phyloP scores from a whole-genome alignment of 92 coral and sea anemone species.

The Epizoanthus ramosus region DNA sequence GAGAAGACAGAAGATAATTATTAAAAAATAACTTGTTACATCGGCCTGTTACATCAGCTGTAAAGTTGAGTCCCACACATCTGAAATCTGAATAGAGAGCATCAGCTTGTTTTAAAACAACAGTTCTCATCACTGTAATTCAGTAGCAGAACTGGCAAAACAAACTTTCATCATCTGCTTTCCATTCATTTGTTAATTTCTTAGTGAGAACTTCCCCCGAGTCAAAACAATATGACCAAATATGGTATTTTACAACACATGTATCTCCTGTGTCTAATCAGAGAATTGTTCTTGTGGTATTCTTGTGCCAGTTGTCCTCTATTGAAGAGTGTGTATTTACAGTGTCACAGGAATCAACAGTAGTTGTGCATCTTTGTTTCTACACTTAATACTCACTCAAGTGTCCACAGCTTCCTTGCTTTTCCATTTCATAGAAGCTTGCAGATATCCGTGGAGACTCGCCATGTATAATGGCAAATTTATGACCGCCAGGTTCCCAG shows the following conservation, averaged over 20 bases:
- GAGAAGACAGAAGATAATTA: background rate
- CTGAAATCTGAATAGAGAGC: background rate
- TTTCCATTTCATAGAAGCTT: conserved; percentile 91
- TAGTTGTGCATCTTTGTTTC: no score
- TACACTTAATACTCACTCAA: conserved; percentile 69
- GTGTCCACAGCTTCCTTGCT: conserved; percentile 86
- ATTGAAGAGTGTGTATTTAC: background rate
- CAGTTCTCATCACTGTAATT: conserved; percentile 69
- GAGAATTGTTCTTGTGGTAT: background rate
- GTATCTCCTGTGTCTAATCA: background rate
- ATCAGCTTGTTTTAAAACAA: conserved; percentile 54
- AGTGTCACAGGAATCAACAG: no score
- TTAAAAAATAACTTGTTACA: no score
- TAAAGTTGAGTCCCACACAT: no score
- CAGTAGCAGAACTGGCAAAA: conserved; percentile 98
- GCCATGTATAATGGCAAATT: conserved; percentile 94
- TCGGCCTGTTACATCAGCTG: no score
- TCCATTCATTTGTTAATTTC: background rate
- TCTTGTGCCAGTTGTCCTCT: background rate
- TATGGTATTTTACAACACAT: no score
- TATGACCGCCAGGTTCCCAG: conserved; percentile 95
- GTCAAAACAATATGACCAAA: no score
- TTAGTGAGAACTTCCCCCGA: no score
- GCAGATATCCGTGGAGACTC: conserved; percentile 89
- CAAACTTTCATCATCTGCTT: conserved; percentile 81